A percentile compares a stretch with the other conserved stretches of the same genome.
Conservation (phyloP, 2,888 invertebrate species). For the Nomada hirtipes region DNA sequence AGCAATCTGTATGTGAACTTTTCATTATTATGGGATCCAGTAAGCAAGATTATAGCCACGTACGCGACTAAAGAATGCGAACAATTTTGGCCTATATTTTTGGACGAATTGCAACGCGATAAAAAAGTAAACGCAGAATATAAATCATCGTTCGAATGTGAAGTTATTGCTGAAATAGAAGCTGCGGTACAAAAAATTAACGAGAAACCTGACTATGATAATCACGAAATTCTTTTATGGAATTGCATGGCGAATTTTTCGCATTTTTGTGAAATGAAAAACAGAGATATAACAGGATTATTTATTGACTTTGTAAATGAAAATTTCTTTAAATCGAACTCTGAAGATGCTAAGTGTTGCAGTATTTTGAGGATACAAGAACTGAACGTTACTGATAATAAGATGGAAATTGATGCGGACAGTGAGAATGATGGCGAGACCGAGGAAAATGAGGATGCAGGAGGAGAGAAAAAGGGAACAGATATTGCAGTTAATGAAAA, state of each 20-base stretch:
- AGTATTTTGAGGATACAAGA: conserved; percentile 85
- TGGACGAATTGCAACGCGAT: conserved; percentile 85
- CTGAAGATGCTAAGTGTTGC: conserved; percentile 86
- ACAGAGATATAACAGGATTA: conserved; percentile 91
- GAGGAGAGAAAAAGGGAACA: conserved; percentile 79
- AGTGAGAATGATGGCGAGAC: conserved; percentile 80
- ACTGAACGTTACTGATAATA: not conserved
- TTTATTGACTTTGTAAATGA: conserved; percentile 92
- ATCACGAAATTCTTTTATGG: conserved; percentile 93
- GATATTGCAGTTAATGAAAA: not conserved
- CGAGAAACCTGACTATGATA: conserved; percentile 89
- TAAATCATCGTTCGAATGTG: conserved; percentile 68
- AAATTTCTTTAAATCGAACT: conserved; percentile 87
- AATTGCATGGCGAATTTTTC: conserved; percentile 91
- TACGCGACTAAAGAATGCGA: conserved; percentile 87
- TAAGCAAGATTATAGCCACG: conserved; percentile 90
- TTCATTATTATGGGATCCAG: conserved; percentile 94
- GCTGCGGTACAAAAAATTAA: conserved; percentile 81
- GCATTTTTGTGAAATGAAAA: conserved; percentile 91
- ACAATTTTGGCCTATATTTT: conserved; percentile 91
- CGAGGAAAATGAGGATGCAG: conserved; percentile 77
- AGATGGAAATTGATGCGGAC: conserved; percentile 48
- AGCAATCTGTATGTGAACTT: conserved; percentile 95
- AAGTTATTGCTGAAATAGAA: conserved; percentile 69
- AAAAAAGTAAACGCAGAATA: conserved; percentile 71